A percentile compares a stretch with the other conserved stretches of the same genome.
Conservation (phyloP, 2,888 invertebrate species). For the Tetrapedia diversipes region DNA sequence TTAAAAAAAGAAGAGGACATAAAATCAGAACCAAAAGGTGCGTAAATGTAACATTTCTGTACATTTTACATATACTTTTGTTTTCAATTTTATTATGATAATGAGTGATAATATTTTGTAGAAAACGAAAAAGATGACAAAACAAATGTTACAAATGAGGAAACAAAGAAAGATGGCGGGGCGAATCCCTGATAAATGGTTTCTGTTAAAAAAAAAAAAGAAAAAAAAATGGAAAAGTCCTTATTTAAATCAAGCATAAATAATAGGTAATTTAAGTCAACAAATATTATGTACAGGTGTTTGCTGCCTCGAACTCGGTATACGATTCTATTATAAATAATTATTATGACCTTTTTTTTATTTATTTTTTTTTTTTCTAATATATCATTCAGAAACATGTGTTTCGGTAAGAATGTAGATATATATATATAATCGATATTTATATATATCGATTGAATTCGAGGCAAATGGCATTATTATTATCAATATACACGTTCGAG, state of each 20-base stretch:
- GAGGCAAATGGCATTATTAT: conserved; percentile 40
- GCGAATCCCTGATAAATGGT: conserved; percentile 86
- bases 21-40: conserved; percentile 82
- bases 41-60: conserved; percentile 18
- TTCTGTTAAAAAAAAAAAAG: conserved; percentile 61
- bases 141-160: conserved; percentile 86
- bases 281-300: conserved; percentile 50
- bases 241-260: conserved; percentile 72
- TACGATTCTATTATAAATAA: conserved; percentile 48
- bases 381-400: conserved; percentile 26
- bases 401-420: conserved; percentile 32
- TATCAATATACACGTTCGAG: conserved; percentile 51
- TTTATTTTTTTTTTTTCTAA: conserved; percentile 20
- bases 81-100: conserved; percentile 10
- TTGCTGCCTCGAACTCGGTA: conserved; percentile 49
- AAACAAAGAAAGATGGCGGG: conserved; percentile 87
- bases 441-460: conserved; percentile 34
- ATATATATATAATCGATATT: not conserved
- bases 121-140: conserved; percentile 87
- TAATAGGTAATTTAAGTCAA: conserved; percentile 65
- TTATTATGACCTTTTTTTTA: conserved; percentile 22
- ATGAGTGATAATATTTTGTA: conserved; percentile 65
- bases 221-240: conserved; percentile 65
- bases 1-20: conserved; percentile 82
- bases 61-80: not conserved